phyloP scores from a whole-genome alignment of 2,797 vertebrate species.

The Enteromius unitaeniatus region DNA sequence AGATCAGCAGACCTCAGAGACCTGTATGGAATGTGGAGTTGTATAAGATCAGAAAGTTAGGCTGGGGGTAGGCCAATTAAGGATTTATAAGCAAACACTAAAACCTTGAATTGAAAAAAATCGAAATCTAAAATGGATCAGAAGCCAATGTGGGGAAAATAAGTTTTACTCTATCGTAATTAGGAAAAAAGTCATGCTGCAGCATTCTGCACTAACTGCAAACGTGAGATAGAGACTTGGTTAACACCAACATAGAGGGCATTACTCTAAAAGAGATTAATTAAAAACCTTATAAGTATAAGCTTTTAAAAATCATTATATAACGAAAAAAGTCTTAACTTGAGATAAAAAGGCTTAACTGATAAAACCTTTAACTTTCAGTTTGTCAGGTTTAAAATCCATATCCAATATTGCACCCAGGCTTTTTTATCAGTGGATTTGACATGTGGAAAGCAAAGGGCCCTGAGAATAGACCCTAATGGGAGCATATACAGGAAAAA shows the following conservation, averaged over 20 bases:
- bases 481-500: neutral
- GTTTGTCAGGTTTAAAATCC: neutral
- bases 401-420: neutral
- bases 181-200: neutral
- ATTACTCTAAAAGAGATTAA: neutral
- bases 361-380: neutral
- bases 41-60: neutral
- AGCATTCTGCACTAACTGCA: neutral
- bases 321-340: neutral
- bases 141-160: neutral
- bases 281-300: neutral
- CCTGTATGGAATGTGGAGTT: neutral
- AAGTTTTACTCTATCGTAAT: neutral
- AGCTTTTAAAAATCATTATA: neutral
- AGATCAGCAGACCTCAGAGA: constrained; percentile 2
- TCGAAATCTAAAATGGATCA: neutral
- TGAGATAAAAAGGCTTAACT: neutral
- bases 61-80: neutral
- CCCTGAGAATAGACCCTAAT: neutral
- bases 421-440: neutral
- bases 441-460: neutral
- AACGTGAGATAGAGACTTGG: neutral
- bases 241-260: neutral
- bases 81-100: neutral
- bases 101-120: constrained; percentile 1